Evolutionary conservation across 2,888 invertebrate species (phyloP).

Genomic region (Danaus chrysippus): DNA sequence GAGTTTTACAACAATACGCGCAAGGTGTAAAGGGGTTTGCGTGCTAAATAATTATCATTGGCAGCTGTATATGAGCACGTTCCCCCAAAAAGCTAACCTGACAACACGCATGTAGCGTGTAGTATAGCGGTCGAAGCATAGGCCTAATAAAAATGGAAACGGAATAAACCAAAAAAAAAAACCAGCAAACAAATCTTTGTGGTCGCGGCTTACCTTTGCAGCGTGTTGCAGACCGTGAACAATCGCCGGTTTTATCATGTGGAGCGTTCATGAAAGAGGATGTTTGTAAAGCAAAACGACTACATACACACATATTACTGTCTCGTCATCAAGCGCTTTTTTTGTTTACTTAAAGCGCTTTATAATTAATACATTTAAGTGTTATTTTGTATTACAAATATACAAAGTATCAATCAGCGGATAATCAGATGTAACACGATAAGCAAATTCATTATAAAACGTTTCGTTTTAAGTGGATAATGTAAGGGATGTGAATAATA

Average conservation of each 20-base stretch:
- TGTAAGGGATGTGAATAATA: slow-evolving; percentile 4
- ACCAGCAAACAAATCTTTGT: slow-evolving; percentile 56
- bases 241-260: slow-evolving; percentile 73
- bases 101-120: slow-evolving; percentile 47
- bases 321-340: slow-evolving; percentile 59
- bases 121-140: slow-evolving; percentile 56
- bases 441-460: neutral
- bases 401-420: too few relatives aligned
- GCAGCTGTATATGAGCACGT: slow-evolving; percentile 65
- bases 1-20: slow-evolving; percentile 37
- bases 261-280: slow-evolving; percentile 68
- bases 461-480: neutral
- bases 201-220: slow-evolving; percentile 73
- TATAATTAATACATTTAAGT: too few relatives aligned
- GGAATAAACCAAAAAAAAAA: slow-evolving; percentile 46
- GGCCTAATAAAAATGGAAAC: slow-evolving; percentile 60
- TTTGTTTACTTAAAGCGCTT: slow-evolving; percentile 46
- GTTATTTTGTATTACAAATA: too few relatives aligned
- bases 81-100: slow-evolving; percentile 62
- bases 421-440: too few relatives aligned
- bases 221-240: slow-evolving; percentile 74
- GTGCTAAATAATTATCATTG: slow-evolving; percentile 68
- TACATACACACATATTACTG: slow-evolving; percentile 49
- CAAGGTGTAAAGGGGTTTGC: slow-evolving; percentile 76
- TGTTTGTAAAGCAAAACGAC: slow-evolving; percentile 66